These are phyloP conservation scores for Phaonia tiefii DNA, from an alignment of 2,888 invertebrate species.

Conservation along the genomic window DNA sequence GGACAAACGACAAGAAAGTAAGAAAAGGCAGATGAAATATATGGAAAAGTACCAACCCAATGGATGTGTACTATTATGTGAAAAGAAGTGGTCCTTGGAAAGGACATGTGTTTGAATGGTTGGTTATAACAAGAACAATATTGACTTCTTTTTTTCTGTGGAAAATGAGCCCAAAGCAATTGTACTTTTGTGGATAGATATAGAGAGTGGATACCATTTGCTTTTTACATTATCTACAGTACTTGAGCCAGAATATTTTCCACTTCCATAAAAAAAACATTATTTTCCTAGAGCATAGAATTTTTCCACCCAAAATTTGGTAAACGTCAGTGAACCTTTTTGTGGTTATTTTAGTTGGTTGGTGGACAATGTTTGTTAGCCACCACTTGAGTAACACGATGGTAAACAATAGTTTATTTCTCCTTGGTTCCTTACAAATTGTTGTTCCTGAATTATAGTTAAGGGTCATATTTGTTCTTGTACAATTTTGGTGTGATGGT, in stretches of 20 bases:
- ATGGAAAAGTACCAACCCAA: conserved; percentile 34
- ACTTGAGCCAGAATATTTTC: conserved; percentile 43
- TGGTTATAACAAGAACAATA: conserved; percentile 51
- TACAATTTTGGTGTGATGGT: conserved; percentile 1
- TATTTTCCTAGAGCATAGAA: conserved; percentile 37
- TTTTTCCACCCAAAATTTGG: conserved; percentile 13
- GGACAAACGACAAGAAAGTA: conserved; percentile 8
- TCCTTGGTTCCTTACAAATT: conserved; percentile 32
- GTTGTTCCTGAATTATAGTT: conserved; percentile 7
- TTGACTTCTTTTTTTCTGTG: conserved; percentile 51
- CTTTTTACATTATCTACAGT: conserved; percentile 40
- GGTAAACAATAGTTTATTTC: conserved; percentile 36
- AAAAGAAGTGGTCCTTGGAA: conserved; percentile 32
- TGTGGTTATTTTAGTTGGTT: conserved; percentile 9
- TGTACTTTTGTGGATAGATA: background rate
- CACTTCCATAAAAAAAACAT: conserved; percentile 36
- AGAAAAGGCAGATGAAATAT: conserved; percentile 4
- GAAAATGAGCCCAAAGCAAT: conserved; percentile 19
- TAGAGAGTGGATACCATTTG: conserved; percentile 24
- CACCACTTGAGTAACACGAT: conserved; percentile 49
- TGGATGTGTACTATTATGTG: conserved; percentile 25
- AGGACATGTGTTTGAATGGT: conserved; percentile 42
- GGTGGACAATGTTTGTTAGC: conserved; percentile 32
- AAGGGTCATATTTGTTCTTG: conserved; percentile 39
- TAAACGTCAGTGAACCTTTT: conserved; percentile 14